Base-by-base conservation (phyloP, 2,797 vertebrate genomes). In the Chiroxiphia lanceolata region DNA sequence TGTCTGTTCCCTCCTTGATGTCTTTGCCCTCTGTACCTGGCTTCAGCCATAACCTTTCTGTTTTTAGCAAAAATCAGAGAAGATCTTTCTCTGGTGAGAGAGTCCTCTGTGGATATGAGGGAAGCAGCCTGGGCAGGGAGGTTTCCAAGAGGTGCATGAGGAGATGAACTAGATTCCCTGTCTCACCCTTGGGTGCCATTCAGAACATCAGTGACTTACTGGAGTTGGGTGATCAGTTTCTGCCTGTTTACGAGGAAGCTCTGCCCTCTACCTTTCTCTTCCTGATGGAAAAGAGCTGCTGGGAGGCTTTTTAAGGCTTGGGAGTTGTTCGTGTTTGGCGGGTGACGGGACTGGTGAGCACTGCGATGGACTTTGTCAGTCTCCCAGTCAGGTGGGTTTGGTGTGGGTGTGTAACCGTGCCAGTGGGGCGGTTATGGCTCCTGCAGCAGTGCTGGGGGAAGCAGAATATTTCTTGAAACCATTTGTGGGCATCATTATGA, bases 401-500 rank as follows among this genome's bases (percentile, higher is more conserved):
- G 7, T 47, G 56, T 67, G 48, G 7, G 19, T 38, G 42, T 77
- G 42, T 59, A 20, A 26, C 19, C 18, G 13, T 90, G 67, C 45
- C 47, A 68, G 16, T 56, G 48, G 25, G 36, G 31, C 44, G 20
- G 10, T 51, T 16, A 0, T 4, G 54, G 34, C 50, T 88, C 17
- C 45, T 53, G 50, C 44, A 67, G 7, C 18, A 65, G 22, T 3
- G 1, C 36, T 54, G 36, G 23, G 22, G 40, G 20, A 51, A 72
- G 38, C 38, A 31, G 54, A 75, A 25, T 33, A 9, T 34, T 72
- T 6, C 56, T 34, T 69, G 26, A 57, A 89, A 27, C 29, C 6
- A 0, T 64, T 64, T 56, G 15, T 47, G 51, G 18, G 34, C 23
- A 33, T 68, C 2, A 0, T 36, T 83, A 63, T 3, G 5, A 13